Evolutionary conservation across 2,888 invertebrate species (phyloP).

Genomic region (Thymelicus lineola): DNA sequence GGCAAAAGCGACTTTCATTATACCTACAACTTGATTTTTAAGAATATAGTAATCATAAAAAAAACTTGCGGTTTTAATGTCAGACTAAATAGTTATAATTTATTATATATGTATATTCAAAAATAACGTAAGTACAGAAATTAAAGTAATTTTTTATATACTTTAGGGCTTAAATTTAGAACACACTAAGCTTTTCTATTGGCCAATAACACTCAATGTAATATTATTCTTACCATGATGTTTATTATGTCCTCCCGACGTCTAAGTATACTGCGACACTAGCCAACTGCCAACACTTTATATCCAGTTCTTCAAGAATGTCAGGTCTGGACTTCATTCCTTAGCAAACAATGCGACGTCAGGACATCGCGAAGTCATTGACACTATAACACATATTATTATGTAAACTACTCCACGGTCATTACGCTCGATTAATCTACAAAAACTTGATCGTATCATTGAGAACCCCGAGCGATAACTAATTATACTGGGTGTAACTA

Average conservation of each 20-base stretch:
- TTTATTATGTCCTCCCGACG: constrained; percentile 60
- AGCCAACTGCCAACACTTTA: constrained; percentile 72
- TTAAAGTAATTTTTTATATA: too few relatives aligned
- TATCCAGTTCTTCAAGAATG: constrained; percentile 80
- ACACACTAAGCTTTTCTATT: too few relatives aligned
- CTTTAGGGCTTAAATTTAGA: too few relatives aligned
- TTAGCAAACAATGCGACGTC: constrained; percentile 64
- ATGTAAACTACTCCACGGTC: constrained; percentile 41
- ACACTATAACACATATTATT: constrained; percentile 57
- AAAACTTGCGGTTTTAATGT: too few relatives aligned
- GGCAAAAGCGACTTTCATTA: too few relatives aligned
- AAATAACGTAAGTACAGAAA: too few relatives aligned
- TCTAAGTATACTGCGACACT: constrained; percentile 66
- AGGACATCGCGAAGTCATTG: constrained; percentile 67
- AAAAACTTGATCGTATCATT: constrained; percentile 22
- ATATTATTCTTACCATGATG: constrained; percentile 68
- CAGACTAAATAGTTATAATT: too few relatives aligned
- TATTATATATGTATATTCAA: too few relatives aligned
- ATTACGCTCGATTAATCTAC: constrained; percentile 12
- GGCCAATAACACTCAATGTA: too few relatives aligned
- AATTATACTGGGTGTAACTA: not conserved
- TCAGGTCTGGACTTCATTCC: constrained; percentile 81
- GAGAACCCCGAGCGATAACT: constrained; percentile 10
- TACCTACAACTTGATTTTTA: too few relatives aligned
- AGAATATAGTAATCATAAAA: too few relatives aligned